Conservation (phyloP, 2,888 invertebrate genomes). For the Xylophagus ater region DNA sequence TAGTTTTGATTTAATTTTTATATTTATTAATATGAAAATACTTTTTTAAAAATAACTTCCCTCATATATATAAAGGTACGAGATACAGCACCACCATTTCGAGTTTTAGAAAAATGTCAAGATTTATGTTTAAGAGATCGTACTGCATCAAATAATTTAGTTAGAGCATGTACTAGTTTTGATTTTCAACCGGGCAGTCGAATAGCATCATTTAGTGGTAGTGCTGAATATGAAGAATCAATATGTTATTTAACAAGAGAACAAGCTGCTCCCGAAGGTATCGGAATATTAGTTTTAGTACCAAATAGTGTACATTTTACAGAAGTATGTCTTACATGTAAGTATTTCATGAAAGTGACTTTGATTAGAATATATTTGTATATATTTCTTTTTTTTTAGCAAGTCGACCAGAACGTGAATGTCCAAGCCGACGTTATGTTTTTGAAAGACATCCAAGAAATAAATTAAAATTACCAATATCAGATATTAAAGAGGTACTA, state of each 20-base stretch:
- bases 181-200: conserved; percentile 84
- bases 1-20: conserved; percentile 16
- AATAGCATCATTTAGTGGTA: conserved; percentile 69
- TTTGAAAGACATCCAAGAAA: conserved; percentile 80
- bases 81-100: conserved; percentile 74
- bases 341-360: conserved; percentile 42
- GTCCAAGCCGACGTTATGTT: conserved; percentile 77
- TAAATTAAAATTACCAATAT: conserved; percentile 65
- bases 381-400: conserved; percentile 43
- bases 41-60: background rate
- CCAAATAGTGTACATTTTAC: conserved; percentile 85
- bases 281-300: conserved; percentile 77
- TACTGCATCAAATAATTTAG: conserved; percentile 63
- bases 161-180: conserved; percentile 75
- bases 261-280: conserved; percentile 78
- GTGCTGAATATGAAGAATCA: conserved; percentile 78
- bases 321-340: conserved; percentile 80
- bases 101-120: conserved; percentile 80
- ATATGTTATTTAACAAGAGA: conserved; percentile 77
- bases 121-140: conserved; percentile 74
- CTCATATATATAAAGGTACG: conserved; percentile 45
- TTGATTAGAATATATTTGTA: too few relatives aligned
- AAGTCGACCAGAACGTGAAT: conserved; percentile 76
- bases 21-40: background rate
- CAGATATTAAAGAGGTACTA: conserved; percentile 68